Evolutionary conservation across 1,140 invertebrate species (phyloP), one percentile per base, ranked within the genome.

Genomic region (Sarcophaga bullata): DNA sequence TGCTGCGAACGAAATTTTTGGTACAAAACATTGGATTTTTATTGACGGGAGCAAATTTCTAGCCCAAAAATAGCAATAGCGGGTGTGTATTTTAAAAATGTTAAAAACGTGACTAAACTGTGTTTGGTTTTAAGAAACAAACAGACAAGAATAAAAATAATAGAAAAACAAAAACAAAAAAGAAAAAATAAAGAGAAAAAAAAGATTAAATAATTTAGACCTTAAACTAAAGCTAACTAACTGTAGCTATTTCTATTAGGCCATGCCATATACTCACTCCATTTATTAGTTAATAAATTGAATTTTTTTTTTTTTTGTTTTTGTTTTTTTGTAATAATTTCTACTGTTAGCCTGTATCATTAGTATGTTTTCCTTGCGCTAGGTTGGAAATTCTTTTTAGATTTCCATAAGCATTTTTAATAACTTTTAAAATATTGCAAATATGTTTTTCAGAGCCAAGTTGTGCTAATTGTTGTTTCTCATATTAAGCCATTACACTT

Each of bases 81-180:
- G 80, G 80, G 80, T 80, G 80, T 68, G 58, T 62, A 19, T 68
- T 50, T 48, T 80, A 80, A 83, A 83, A 83, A 83, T 83, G 78
- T 54, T 83, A 83, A 83, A 83, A 83, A 80, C 82, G 82, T 83
- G 82, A 83, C 82, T 81, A 72, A 81, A 83, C 78, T 83, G 82
- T 19, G 54, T 58, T 58, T 58, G 15, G 54, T 58, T 58, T 58
- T 58, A 58, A 58, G 54, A n/a, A 58, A 58, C 15, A 37, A 4
- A 1, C 10, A 9, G 62, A 68, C 25, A 68, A 68, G 4, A 58
- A 58, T 58, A 25, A 37, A n/a, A n/a, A n/a, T n/a, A n/a, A n/a
- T n/a, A n/a, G n/a, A n/a, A n/a, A n/a, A 68, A 68, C 8, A 17
- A 25, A 68, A 19, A 9, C 7, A 68, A 13, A n/a, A 13, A 58